A percentile compares a stretch with the other conserved stretches of the same genome.
These are phyloP conservation scores for Phyllostomus hastatus DNA, from an alignment of 2,113 vertebrate genomes.

Conservation along the genomic window DNA sequence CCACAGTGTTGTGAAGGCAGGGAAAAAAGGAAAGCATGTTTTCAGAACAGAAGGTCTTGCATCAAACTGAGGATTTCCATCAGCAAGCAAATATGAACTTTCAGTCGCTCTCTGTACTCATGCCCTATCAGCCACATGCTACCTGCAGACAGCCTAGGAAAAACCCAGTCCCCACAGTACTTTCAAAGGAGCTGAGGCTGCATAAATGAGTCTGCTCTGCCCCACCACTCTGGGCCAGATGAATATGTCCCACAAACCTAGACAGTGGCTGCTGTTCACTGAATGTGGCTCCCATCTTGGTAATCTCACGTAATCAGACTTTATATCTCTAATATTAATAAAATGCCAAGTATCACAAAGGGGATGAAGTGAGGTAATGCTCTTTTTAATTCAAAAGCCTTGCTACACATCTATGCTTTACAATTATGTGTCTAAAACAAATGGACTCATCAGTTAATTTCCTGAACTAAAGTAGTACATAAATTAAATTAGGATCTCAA, in stretches of 20 bases:
- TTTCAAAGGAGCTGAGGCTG: not conserved
- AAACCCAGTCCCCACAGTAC: not conserved
- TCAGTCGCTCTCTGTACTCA: not conserved
- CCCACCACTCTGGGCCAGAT: not conserved
- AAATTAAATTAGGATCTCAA: slow-evolving; percentile 69
- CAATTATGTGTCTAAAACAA: slow-evolving; percentile 66
- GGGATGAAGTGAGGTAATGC: slow-evolving; percentile 34
- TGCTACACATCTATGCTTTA: slow-evolving; percentile 25
- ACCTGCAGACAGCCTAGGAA: not conserved
- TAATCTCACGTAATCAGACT: slow-evolving; percentile 39
- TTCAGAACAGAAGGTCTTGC: not conserved
- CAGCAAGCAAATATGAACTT: not conserved
- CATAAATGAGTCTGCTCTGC: not conserved
- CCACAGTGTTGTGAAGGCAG: not conserved
- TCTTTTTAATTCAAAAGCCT: slow-evolving; percentile 58
- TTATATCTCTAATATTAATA: slow-evolving; percentile 51
- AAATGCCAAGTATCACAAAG: slow-evolving; percentile 20
- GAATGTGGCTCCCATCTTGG: not conserved
- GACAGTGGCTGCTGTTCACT: not conserved
- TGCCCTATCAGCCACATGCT: not conserved
- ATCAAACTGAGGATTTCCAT: not conserved
- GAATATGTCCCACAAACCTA: not conserved
- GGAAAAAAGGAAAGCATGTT: not conserved
- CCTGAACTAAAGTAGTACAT: slow-evolving; percentile 47
- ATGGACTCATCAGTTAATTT: slow-evolving; percentile 66